phyloP scores from a whole-genome alignment of 2,113 vertebrate species.

The Saimiri boliviensis region DNA sequence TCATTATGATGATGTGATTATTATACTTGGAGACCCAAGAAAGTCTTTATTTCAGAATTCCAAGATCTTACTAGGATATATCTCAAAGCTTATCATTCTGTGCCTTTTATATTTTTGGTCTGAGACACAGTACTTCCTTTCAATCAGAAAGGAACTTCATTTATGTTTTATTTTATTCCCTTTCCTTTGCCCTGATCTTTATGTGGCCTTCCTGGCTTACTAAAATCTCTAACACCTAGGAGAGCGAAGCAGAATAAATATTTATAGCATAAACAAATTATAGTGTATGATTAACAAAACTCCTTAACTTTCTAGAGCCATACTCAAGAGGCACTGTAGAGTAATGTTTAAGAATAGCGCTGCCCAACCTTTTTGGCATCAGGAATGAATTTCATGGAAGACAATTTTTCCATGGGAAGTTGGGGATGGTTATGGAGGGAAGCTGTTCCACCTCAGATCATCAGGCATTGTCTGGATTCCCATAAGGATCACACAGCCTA shows the following conservation, averaged over 20 bases:
- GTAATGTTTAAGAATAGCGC: not conserved
- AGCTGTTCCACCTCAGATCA: no score
- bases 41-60: not conserved
- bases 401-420: no score
- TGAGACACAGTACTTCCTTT: not conserved
- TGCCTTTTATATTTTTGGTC: not conserved
- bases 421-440: no score
- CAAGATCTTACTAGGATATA: not conserved
- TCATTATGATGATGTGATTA: not conserved
- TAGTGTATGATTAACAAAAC: not conserved
- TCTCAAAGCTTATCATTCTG: not conserved
- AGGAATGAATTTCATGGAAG: no score
- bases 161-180: not conserved
- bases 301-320: not conserved
- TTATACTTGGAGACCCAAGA: not conserved
- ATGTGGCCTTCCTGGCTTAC: not conserved
- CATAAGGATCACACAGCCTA: no score
- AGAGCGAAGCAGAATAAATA: not conserved
- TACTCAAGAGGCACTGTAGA: not conserved
- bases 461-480: no score
- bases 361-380: no score
- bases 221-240: not conserved
- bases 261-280: not conserved
- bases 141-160: not conserved
- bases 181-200: not conserved